Evolutionary conservation across 2,113 vertebrate genomes (phyloP), one percentile per base, ranked within the genome.

Genomic region (Rafetus swinhoei): DNA sequence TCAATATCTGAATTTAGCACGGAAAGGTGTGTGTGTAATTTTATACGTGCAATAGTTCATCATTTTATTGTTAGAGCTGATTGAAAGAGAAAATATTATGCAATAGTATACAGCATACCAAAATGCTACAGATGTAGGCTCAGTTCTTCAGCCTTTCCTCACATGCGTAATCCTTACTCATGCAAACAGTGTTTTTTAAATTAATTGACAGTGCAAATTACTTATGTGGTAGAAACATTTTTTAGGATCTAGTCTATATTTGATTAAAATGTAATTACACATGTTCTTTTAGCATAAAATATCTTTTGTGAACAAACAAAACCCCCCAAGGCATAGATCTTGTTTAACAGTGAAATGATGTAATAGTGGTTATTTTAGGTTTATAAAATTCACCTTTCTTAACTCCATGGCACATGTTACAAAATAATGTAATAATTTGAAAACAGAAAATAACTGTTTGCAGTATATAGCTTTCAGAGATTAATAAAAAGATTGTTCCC

Each of bases 61-160:
- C 90, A 93, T 92, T 97, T 97, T 97, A 97, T 90, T 95, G 93
- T 91, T 97, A 85, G 93, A 97, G 95, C 96, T 97, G 95, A 94
- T 77, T 50, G 39, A 87, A 96, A 95, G 94, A 87, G 95, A 95
- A 81, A 96, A 91, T 88, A 87, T 94, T 96, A 82, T 93, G 91
- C 92, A 91, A 93, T 95, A 92, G 86, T 94, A 77, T 1, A 24
- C 81, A 87, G 91, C 86, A 83, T 94, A 84, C 83, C 91, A 91
- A 83, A 25, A 59, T 89, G 85, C 50, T 92, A 57, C 85, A 87
- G 9, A 87, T 25, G 74, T 77, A 6, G 35, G 21, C 24, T 77
- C 22, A 77, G 24, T 77, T 50, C 74, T 88, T 90, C 91, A 94
- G 77, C 56, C 65, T 83, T 53, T 90, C 55, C 89, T 90, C 24